phyloP scores from a whole-genome alignment of 2,797 vertebrate species.

The Scolopax rusticola region DNA sequence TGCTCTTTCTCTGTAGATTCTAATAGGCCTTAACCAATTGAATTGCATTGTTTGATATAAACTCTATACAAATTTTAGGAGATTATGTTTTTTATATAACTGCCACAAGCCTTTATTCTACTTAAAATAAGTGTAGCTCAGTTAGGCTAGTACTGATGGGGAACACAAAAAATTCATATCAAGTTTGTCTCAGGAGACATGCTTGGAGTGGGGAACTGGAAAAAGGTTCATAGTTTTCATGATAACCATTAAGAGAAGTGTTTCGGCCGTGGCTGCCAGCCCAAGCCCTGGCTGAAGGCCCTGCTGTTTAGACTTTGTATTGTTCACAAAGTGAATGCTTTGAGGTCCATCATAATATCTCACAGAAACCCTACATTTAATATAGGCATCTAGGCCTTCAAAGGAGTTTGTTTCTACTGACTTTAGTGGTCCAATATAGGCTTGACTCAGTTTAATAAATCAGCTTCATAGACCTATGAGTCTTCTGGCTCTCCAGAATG shows the following conservation, averaged over 20 bases:
- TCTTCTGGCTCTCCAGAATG: not conserved
- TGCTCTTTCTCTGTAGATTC: not conserved
- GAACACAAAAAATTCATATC: not conserved
- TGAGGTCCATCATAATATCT: not conserved
- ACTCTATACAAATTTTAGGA: not conserved
- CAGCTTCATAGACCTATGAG: not conserved
- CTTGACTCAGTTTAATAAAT: not conserved
- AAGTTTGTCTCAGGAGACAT: not conserved
- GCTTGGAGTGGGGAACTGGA: not conserved
- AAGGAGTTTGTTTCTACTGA: not conserved
- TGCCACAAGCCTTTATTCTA: not conserved
- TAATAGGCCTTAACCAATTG: not conserved
- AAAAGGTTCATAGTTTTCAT: not conserved
- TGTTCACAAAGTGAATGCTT: not conserved
- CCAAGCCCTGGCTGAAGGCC: not conserved
- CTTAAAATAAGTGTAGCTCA: not conserved
- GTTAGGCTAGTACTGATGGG: accelerated
- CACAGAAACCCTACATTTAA: not conserved
- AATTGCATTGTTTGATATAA: not conserved
- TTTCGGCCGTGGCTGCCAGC: not conserved
- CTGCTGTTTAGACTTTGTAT: not conserved
- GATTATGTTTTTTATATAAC: not conserved
- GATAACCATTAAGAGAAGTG: not conserved
- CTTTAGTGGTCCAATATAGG: not conserved
- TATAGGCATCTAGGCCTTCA: not conserved